Evolutionary conservation across 92 coral and sea anemone species (phyloP), one percentile per base, ranked within the genome.

Genomic region (Blastomussa wellsi): DNA sequence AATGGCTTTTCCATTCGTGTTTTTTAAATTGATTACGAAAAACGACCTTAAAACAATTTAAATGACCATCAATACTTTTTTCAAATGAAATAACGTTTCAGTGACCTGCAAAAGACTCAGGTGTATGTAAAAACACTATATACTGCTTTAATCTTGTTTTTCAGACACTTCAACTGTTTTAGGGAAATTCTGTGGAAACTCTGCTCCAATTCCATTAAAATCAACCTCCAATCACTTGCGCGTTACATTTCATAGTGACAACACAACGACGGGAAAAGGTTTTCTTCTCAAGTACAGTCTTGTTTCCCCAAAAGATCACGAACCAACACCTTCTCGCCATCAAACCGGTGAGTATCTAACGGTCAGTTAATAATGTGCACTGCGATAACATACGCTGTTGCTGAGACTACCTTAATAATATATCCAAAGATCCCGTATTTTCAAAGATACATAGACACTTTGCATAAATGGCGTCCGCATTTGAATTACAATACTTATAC

Each of bases 171-270:
- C 94, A 44, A 37, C 88, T 0, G 48, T 82, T 31, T 39, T 91
- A 44, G 82, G 81, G 42, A 79, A 53, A 39, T 77, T 74, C 78
- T 91, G 97, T 75, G 97, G 93, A 22, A 75, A 80, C 44, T 73
- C 73, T 20, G 47, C 86, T 33, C 94, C 94, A 6, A 57, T 53
- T 26, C 83, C 81, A 64, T 87, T 91, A 39, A 89, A 66, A 26
- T 91, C 94, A 15, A 79, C 92, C 28, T 74, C 52, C 82, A 91
- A 89, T 59, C 78, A 86, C 73, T 48, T 91, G 64, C 92, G 94
- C 32, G 47, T 91, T 37, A 84, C 81, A 20, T 91, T 91, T 74
- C 70, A 85, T 49, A 91, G 90, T 64, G 94, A 91, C 68, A 57
- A 71, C 24, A 42, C 66, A 6, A 74, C 81, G 17, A 78, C 75